A percentile compares a stretch with the other conserved stretches of the same genome.
phyloP scores from a whole-genome alignment of 1,140 invertebrate genomes.

The Platyura marginata region DNA sequence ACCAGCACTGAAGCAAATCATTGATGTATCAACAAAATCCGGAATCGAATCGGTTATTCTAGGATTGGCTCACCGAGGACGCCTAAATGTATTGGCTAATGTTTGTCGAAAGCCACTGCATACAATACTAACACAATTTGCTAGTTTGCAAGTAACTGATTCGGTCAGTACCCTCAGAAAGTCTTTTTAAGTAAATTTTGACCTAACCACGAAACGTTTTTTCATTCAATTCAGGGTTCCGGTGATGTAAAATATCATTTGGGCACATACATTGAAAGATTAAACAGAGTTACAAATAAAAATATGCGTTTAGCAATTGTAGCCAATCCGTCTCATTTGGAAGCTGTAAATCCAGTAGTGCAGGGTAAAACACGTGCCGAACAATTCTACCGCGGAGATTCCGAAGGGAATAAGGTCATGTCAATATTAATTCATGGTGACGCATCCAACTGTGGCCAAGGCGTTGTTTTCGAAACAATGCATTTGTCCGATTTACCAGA shows the following conservation, averaged over 20 bases:
- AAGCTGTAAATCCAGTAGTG: constrained; percentile 71
- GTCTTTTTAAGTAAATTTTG: constrained; percentile 1
- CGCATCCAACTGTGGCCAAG: constrained; percentile 76
- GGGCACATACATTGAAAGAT: constrained; percentile 61
- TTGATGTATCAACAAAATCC: constrained; percentile 57
- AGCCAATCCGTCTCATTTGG: constrained; percentile 82
- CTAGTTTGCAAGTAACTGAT: constrained; percentile 53
- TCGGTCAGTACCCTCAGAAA: constrained; percentile 22
- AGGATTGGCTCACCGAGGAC: constrained; percentile 86
- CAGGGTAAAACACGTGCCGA: constrained; percentile 68
- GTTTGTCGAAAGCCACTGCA: constrained; percentile 72
- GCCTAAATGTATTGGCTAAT: constrained; percentile 79
- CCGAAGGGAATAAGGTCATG: constrained; percentile 50
- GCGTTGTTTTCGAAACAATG: constrained; percentile 74
- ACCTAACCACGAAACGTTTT: neutral
- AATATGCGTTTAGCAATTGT: constrained; percentile 65
- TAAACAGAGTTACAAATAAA: constrained; percentile 64
- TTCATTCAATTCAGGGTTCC: constrained; percentile 38
- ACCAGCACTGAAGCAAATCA: constrained; percentile 68
- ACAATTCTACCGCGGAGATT: constrained; percentile 65
- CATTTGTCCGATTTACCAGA: constrained; percentile 66
- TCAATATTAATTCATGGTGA: constrained; percentile 74
- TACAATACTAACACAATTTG: constrained; percentile 76
- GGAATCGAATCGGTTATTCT: constrained; percentile 72
- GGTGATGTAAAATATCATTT: constrained; percentile 95